Conservation (phyloP, 2,888 invertebrate species). For the Apomyelois bistriatella region DNA sequence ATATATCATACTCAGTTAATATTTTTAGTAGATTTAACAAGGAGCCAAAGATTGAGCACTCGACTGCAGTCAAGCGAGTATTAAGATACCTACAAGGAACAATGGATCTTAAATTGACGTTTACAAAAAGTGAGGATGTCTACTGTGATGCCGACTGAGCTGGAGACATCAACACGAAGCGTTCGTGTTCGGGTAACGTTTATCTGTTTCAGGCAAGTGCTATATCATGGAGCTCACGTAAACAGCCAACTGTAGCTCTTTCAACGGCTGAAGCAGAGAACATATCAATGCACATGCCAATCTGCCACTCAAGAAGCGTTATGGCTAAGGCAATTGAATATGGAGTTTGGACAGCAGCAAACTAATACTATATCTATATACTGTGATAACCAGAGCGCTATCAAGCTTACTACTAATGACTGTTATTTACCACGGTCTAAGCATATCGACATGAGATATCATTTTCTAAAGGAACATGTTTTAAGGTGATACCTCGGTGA, state of each 20-base stretch:
- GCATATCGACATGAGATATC: conserved; percentile 28
- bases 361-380: no score
- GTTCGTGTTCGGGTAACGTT: not conserved
- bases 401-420: conserved; percentile 23
- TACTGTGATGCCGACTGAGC: conserved; percentile 33
- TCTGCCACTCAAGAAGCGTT: not conserved
- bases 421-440: conserved; percentile 25
- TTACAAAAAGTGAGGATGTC: conserved; percentile 15
- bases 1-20: conserved; percentile 26
- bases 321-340: not conserved
- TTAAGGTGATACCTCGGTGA: no score
- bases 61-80: conserved; percentile 17
- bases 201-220: not conserved
- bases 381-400: conserved; percentile 27
- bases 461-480: conserved; percentile 23
- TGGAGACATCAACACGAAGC: not conserved
- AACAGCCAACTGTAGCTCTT: not conserved
- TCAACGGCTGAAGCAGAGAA: not conserved
- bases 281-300: not conserved
- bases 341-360: no score
- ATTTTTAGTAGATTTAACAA: conserved; percentile 26
- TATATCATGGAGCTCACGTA: not conserved
- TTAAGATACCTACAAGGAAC: conserved; percentile 28
- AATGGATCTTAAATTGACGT: conserved; percentile 15
- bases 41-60: conserved; percentile 22